Evolutionary conservation across 1,140 invertebrate genomes (phyloP).

Genomic region (Muscidifurax raptorellus): DNA sequence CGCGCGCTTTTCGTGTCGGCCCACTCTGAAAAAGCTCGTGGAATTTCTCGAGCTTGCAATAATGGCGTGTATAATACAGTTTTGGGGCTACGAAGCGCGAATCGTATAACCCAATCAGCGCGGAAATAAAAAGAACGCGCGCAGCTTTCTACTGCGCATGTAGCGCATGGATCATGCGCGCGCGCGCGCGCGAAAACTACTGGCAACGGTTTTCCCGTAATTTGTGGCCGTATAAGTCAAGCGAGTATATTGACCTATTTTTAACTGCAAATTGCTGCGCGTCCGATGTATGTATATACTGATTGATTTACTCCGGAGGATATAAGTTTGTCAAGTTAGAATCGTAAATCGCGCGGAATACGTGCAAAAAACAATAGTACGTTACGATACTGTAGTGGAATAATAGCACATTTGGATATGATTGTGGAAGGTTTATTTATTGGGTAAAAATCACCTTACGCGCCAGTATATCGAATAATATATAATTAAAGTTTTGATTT

Average conservation of each 20-base stretch:
- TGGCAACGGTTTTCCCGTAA: background rate
- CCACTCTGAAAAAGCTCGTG: background rate
- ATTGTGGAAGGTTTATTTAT: too few relatives aligned
- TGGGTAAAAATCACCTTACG: too few relatives aligned
- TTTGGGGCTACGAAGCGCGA: background rate
- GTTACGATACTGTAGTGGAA: too few relatives aligned
- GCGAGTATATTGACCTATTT: background rate
- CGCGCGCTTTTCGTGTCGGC: background rate
- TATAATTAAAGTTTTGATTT: too few relatives aligned
- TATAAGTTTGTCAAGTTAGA: background rate
- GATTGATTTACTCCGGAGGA: background rate
- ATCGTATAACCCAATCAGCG: background rate
- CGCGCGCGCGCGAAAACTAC: background rate
- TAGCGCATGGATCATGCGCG: background rate
- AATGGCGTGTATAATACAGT: too few relatives aligned
- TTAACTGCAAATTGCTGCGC: background rate
- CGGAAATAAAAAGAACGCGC: slow-evolving; percentile 17
- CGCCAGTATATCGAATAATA: too few relatives aligned
- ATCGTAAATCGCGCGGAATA: background rate
- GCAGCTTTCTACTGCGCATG: background rate
- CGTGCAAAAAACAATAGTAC: background rate
- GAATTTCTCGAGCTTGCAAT: too few relatives aligned
- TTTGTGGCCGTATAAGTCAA: background rate
- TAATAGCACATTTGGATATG: too few relatives aligned
- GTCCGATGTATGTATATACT: background rate